Base-by-base conservation (phyloP, 92 coral and sea anemone species). In the Plumapathes pennacea region DNA sequence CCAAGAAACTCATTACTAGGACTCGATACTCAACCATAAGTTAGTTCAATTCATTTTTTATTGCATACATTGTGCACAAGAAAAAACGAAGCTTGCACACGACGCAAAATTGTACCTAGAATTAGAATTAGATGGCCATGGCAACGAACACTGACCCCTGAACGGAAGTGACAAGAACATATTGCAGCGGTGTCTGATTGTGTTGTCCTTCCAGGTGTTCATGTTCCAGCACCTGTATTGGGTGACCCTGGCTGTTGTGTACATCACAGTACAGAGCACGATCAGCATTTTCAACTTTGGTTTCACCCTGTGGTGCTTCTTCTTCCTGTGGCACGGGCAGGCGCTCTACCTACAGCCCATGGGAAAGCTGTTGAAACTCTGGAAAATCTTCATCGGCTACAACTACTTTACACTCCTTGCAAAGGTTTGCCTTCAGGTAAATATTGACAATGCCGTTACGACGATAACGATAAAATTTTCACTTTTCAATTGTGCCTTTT, bases 281-380 rank as follows among this genome's bases (percentile, higher is more conserved):
- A 74, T 88, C 65, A 92, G 98, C 52, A 92, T 92, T 29, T 92
- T 92, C 84, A 92, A 92, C 81, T 89, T 92, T 50, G 98, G 98
- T 26, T 92, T 92, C 43, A 84, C 88, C 23, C 69, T 92, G 5
- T 89, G 96, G 86, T 92, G 98, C 15, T 92, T 92, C 57, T 92
- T 84, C 94, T 92, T 92, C 71, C 69, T 92, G 37, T 92, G 98
- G 98, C 98, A 92, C 41, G 98, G 98, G 0, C 98, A 92, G 53
- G 95, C 98, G 15, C 88, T 92, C 40, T 92, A 92, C 59, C 77
- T 88, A 13, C 89, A 92, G 52, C 95, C 86, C n/a, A 67, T 78
- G 38, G 72, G 74, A 29, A 89, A 85, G 50, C 82, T 92, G 14
- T 72, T 88, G 27, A 57, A 70, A 24, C 68, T 89, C 55, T 92